Conservation (phyloP, 1,140 invertebrate species). For the Pomacea maculata region DNA sequence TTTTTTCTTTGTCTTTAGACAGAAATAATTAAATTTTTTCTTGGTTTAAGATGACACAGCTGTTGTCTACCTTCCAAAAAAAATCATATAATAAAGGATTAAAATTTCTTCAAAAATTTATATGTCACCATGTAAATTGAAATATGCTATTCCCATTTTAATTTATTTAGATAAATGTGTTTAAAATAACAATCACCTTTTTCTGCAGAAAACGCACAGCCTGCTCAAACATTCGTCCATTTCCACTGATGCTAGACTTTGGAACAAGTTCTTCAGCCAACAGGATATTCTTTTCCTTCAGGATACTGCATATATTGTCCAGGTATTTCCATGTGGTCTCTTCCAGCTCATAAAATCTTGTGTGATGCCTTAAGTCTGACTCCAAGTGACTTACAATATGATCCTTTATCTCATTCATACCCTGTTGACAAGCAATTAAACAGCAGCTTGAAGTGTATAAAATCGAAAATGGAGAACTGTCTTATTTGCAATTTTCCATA, state of each 20-base stretch:
- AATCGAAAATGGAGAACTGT: background rate
- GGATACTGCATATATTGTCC: conserved; percentile 7
- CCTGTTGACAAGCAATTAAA: conserved; percentile 24
- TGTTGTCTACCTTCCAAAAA: no score
- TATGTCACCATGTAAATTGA: no score
- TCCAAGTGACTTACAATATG: conserved; percentile 30
- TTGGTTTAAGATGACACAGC: no score
- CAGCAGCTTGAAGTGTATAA: background rate
- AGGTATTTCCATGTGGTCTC: conserved; percentile 8
- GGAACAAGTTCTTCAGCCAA: conserved; percentile 9
- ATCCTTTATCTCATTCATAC: conserved; percentile 23
- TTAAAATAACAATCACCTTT: conserved; percentile 14
- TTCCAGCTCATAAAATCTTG: conserved; percentile 23
- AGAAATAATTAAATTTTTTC: no score
- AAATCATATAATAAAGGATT: no score
- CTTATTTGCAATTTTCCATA: no score
- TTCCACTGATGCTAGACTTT: background rate
- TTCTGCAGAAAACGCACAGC: conserved; percentile 24
- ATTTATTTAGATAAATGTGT: no score
- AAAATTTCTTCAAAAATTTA: no score
- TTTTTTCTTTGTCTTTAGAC: no score
- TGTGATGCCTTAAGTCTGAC: conserved; percentile 20
- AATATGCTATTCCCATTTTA: no score
- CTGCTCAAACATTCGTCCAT: conserved; percentile 19
- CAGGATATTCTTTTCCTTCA: conserved; percentile 19